These are phyloP conservation scores for Antennarius striatus DNA, from an alignment of 2,113 vertebrate species.

Conservation along the genomic window DNA sequence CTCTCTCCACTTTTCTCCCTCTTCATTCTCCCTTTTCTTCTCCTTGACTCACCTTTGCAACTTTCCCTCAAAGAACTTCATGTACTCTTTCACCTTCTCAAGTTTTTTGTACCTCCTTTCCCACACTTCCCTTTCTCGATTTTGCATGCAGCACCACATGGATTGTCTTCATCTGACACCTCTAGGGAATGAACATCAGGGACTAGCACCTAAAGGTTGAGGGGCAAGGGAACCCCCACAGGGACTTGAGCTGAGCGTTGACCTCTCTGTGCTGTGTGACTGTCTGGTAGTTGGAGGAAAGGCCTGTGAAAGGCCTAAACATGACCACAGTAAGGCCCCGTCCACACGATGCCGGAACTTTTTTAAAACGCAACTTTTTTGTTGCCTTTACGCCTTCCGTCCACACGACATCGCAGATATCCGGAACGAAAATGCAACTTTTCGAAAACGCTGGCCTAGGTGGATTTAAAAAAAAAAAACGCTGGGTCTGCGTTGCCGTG, in stretches of 20 bases:
- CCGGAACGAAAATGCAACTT: too few relatives aligned
- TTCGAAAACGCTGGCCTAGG: too few relatives aligned
- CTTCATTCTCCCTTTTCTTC: conserved; percentile 23
- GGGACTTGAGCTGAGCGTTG: conserved; percentile 58
- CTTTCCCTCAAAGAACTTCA: conserved; percentile 58
- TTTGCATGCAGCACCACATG: conserved; percentile 58
- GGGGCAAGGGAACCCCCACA: conserved; percentile 52
- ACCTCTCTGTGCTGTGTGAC: conserved; percentile 51
- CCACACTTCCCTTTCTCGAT: conserved; percentile 39
- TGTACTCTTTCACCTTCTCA: conserved; percentile 73
- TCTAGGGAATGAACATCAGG: conserved; percentile 65
- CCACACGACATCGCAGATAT: too few relatives aligned
- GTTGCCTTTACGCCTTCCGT: too few relatives aligned
- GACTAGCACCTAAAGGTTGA: conserved; percentile 66
- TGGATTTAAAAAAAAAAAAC: too few relatives aligned
- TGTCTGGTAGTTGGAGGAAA: conserved; percentile 23
- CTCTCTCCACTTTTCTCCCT: conserved; percentile 3
- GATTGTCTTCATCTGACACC: conserved; percentile 61
- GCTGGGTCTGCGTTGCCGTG: too few relatives aligned
- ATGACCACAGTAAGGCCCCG: too few relatives aligned
- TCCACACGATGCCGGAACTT: too few relatives aligned
- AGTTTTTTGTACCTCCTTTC: conserved; percentile 47
- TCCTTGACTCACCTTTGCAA: conserved; percentile 34
- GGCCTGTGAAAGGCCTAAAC: too few relatives aligned
- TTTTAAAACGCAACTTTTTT: too few relatives aligned